Evolutionary conservation across 2,888 invertebrate genomes (phyloP), one percentile per base, ranked within the genome.

Genomic region (Bibio marci): DNA sequence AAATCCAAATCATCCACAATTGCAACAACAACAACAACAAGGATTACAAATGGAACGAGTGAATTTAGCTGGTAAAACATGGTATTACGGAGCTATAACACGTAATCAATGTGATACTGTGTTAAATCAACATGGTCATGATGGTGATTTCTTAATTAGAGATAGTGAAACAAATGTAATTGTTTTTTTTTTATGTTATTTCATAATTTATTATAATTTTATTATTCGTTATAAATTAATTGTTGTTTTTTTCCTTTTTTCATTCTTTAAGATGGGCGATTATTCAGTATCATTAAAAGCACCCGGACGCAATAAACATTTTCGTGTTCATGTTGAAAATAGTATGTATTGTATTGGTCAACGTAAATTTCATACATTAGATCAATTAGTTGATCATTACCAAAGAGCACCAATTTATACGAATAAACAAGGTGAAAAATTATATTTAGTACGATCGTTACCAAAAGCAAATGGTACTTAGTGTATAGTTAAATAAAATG

Each of bases 141-240:
- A 97, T 64, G 98, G 98, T 11, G 97, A 98, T 67, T 99, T 92
- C 70, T 79, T 99, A 56, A 92, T 99, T 54, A 70, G 98, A 51
- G 97, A 97, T 67, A 94, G 92, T 59, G 98, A 98, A 73, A 95
- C 97, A 52, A 97, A 95, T 67, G 97, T 95, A 63, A 80, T 83
- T 71, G 34, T 26, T 15, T 35, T 35, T 14, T 25, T 33, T 17
- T 33, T 33, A 18, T 35, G 35, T 33, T 10, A 11, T 13, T 18
- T 19, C 14, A 19, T 25, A 4, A 14, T 8, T 15, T n/a, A 5
- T 19, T 5, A 19, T 10, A 19, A 19, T 19, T 19, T 4, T 14
- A 33, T 18, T 22, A 33, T 33, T 35, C 10, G 5, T 19, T 31
- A 33, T 13, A 12, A 22, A 27, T 19, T 38, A 22, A 25, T 12